Percentiles rank a stretch among this genome's conserved stretches.
Conservation (phyloP, 2,797 vertebrate genomes). For the Muscicapa comitata region DNA sequence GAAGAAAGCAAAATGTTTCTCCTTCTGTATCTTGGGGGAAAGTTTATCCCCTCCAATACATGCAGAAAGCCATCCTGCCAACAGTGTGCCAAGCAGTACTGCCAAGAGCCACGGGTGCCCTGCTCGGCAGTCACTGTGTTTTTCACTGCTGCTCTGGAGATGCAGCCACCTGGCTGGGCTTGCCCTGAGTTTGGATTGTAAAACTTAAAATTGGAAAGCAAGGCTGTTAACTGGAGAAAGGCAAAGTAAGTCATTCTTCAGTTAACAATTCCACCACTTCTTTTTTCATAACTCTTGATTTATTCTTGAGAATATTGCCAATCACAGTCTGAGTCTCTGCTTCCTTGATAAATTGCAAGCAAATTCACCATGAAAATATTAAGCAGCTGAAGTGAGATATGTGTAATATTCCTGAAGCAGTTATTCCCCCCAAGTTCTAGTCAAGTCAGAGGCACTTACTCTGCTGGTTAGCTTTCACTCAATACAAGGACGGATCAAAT, state of each 20-base stretch:
- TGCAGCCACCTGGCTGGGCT: neutral
- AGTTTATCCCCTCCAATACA: neutral
- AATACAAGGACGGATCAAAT: neutral
- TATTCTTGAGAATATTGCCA: neutral
- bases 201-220: neutral
- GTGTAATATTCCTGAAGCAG: neutral
- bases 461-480: neutral
- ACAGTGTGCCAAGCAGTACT: neutral
- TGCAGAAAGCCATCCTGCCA: neutral
- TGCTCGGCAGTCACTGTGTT: accelerated
- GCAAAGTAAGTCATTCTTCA: neutral
- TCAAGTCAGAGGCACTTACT: neutral
- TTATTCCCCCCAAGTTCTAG: neutral
- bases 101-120: neutral
- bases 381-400: neutral
- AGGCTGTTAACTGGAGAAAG: neutral
- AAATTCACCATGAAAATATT: neutral
- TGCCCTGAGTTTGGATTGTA: neutral
- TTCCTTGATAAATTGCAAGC: neutral
- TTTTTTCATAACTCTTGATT: neutral
- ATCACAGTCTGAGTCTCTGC: neutral
- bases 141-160: neutral
- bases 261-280: neutral
- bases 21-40: neutral
- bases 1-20: neutral